A percentile compares a stretch with the other conserved stretches of the same genome.
phyloP scores from a whole-genome alignment of 2,888 invertebrate species.

The Orthosia gracilis region DNA sequence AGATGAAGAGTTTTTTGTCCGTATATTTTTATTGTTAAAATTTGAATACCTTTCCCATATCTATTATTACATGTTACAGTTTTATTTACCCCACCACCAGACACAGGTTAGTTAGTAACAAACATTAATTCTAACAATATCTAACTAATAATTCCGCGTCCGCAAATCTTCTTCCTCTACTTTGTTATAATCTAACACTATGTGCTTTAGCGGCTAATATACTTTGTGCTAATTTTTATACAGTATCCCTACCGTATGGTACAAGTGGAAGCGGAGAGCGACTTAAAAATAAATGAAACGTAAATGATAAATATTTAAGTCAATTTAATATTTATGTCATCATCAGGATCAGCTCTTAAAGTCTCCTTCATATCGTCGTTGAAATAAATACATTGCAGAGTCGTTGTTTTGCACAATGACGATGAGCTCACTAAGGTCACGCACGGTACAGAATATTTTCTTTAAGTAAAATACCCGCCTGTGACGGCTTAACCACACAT shows the following conservation, averaged over 20 bases:
- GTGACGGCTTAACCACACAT: too few species aligned
- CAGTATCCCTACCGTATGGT: constrained; percentile 23
- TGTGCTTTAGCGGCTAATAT: constrained; percentile 49
- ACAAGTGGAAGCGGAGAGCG: constrained; percentile 46
- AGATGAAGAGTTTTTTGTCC: too few species aligned
- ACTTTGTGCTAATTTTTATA: constrained; percentile 45
- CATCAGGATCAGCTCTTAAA: too few species aligned
- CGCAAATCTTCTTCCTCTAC: constrained; percentile 39
- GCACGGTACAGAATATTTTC: too few species aligned
- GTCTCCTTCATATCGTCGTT: too few species aligned
- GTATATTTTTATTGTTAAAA: not conserved
- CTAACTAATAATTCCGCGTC: constrained; percentile 50
- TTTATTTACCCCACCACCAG: constrained; percentile 29
- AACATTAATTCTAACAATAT: constrained; percentile 39
- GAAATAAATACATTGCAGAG: too few species aligned
- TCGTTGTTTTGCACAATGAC: too few species aligned
- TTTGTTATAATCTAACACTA: constrained; percentile 44
- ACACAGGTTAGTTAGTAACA: constrained; percentile 21
- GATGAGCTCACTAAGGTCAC: too few species aligned
- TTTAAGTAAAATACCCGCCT: too few species aligned
- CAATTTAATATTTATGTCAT: too few species aligned
- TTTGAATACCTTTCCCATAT: not conserved
- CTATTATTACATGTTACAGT: not conserved
- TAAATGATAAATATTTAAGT: too few species aligned
- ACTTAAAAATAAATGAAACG: not conserved